Evolutionary conservation across 2,888 invertebrate species (phyloP).

Genomic region (Gastracanthus pulcherrimus): DNA sequence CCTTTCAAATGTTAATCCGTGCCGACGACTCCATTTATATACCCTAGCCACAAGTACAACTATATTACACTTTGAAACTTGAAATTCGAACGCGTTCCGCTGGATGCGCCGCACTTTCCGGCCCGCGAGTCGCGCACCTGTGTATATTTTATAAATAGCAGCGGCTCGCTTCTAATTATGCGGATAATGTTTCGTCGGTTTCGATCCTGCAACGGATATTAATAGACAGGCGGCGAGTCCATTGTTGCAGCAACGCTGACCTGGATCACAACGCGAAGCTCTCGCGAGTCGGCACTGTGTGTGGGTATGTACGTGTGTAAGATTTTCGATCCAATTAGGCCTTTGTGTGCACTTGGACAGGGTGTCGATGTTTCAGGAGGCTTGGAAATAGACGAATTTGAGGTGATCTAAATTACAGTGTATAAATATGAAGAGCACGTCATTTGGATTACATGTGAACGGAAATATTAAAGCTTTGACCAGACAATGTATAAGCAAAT

Average conservation of each 20-base stretch:
- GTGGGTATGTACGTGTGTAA: not conserved
- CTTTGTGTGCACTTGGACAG: too few species aligned
- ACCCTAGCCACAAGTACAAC: not conserved
- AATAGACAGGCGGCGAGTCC: not conserved
- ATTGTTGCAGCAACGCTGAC: conserved; percentile 22
- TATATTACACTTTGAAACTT: not conserved
- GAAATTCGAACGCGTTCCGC: not conserved
- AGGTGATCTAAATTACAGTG: too few species aligned
- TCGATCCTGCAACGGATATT: conserved; percentile 14
- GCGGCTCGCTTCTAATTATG: conserved; percentile 33
- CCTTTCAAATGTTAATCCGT: not conserved
- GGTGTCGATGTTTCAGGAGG: too few species aligned
- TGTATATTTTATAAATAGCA: not conserved
- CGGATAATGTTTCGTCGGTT: conserved; percentile 29
- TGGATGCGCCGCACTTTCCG: not conserved
- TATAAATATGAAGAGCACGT: too few species aligned
- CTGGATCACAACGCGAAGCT: not conserved
- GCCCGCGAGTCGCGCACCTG: not conserved
- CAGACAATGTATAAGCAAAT: too few species aligned
- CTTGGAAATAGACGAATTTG: too few species aligned
- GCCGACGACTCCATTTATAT: not conserved
- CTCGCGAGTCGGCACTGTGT: too few species aligned
- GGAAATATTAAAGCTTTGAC: too few species aligned
- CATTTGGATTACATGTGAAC: too few species aligned
- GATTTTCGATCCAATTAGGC: too few species aligned